Evolutionary conservation across 2,113 vertebrate species (phyloP).

Genomic region (Sterrhoptilus dennistouni): DNA sequence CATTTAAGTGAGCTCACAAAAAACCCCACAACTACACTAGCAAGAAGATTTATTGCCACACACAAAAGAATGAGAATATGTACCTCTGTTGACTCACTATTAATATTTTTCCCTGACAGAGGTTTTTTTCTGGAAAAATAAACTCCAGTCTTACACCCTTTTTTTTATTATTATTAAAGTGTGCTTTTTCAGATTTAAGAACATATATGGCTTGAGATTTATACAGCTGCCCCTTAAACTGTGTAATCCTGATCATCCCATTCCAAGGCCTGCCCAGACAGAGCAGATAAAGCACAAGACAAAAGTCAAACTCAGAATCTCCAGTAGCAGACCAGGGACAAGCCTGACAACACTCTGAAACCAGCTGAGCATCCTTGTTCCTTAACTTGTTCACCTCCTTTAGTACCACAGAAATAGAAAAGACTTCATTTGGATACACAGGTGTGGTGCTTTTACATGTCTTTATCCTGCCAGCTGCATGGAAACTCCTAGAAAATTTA

Average conservation of each 20-base stretch:
- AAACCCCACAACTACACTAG: neutral
- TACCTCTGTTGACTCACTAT: neutral
- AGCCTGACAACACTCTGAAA: neutral
- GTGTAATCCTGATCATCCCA: neutral
- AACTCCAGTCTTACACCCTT: neutral
- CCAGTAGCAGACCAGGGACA: neutral
- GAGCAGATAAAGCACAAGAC: neutral
- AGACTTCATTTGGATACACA: neutral
- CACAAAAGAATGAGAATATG: neutral
- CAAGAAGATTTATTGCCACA: neutral
- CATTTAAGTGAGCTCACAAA: neutral
- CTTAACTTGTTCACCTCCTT: neutral
- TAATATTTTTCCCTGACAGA: neutral
- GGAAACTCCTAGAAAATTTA: neutral
- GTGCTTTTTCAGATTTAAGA: neutral
- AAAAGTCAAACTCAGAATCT: neutral
- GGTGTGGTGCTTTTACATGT: neutral
- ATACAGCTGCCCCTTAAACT: neutral
- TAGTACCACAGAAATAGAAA: neutral
- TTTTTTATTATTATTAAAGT: neutral
- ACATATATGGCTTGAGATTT: neutral
- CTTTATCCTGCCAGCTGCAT: neutral
- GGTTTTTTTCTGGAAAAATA: neutral
- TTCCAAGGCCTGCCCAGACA: neutral
- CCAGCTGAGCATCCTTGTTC: neutral